phyloP scores from a whole-genome alignment of 1,140 invertebrate genomes.

The Brachionus paranguensis region DNA sequence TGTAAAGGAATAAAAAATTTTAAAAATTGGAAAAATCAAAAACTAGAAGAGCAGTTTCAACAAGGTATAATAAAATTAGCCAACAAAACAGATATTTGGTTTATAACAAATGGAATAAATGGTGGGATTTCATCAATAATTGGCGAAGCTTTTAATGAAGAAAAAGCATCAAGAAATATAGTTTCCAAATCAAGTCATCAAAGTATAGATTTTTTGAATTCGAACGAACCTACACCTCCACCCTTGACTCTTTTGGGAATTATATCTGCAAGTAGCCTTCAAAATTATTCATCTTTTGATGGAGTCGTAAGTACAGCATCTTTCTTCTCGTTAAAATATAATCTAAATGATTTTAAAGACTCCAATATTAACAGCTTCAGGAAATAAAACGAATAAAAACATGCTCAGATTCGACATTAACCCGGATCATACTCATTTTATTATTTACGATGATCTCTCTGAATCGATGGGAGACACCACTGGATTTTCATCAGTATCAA shows the following conservation, averaged over 20 bases:
- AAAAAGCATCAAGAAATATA: conserved; percentile 11
- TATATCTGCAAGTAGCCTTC: conserved; percentile 11
- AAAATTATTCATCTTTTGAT: conserved; percentile 33
- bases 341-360: not conserved
- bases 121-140: conserved; percentile 12
- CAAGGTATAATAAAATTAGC: conserved; percentile 33
- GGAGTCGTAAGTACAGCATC: not conserved
- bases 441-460: conserved; percentile 33
- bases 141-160: conserved; percentile 28
- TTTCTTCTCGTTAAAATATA: not conserved
- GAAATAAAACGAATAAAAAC: conserved; percentile 13
- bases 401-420: conserved; percentile 31
- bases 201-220: not conserved
- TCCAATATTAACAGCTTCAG: conserved; percentile 5
- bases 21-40: conserved; percentile 39
- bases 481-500: not conserved
- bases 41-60: conserved; percentile 34
- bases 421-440: conserved; percentile 38
- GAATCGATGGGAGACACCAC: not conserved
- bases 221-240: not conserved
- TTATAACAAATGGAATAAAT: conserved; percentile 37
- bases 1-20: not conserved
- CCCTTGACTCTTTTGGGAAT: conserved; percentile 25
- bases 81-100: conserved; percentile 38
- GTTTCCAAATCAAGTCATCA: not conserved